Conservation (phyloP, 2,797 vertebrate species). For the Glossophaga mutica region DNA sequence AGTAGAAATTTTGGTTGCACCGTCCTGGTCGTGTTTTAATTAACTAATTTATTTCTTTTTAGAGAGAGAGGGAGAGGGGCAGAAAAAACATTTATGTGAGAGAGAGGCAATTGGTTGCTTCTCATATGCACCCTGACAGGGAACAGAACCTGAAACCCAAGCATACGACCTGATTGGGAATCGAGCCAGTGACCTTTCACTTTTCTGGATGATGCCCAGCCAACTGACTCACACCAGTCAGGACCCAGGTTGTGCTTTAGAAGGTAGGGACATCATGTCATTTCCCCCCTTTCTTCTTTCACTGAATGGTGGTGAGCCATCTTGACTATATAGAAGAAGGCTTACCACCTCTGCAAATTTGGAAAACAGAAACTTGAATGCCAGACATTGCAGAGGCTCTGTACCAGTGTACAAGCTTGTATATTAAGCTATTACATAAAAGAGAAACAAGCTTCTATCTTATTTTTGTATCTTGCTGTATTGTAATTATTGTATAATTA, state of each 20-base stretch:
- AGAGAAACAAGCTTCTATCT: background rate
- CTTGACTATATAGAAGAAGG: background rate
- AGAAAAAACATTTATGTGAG: too few relatives aligned
- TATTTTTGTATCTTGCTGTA: background rate
- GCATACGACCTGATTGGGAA: too few relatives aligned
- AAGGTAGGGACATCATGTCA: background rate
- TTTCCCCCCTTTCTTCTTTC: background rate
- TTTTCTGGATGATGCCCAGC: too few relatives aligned
- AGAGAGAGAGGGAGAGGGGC: too few relatives aligned
- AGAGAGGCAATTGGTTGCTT: too few relatives aligned
- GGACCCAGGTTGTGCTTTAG: background rate
- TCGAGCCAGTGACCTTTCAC: too few relatives aligned
- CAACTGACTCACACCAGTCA: too few relatives aligned
- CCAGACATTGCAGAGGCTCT: background rate
- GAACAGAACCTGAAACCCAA: too few relatives aligned
- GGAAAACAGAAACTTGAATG: background rate
- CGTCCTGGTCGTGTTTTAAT: background rate
- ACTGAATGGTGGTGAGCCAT: background rate
- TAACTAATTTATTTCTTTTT: too few relatives aligned
- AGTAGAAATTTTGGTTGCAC: background rate
- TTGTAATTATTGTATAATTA: background rate
- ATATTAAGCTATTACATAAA: background rate
- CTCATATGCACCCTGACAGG: too few relatives aligned
- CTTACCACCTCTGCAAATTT: background rate
- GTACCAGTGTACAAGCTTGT: background rate